phyloP scores from a whole-genome alignment of 1,140 invertebrate genomes.

The Caenorhabditis briggsae region DNA sequence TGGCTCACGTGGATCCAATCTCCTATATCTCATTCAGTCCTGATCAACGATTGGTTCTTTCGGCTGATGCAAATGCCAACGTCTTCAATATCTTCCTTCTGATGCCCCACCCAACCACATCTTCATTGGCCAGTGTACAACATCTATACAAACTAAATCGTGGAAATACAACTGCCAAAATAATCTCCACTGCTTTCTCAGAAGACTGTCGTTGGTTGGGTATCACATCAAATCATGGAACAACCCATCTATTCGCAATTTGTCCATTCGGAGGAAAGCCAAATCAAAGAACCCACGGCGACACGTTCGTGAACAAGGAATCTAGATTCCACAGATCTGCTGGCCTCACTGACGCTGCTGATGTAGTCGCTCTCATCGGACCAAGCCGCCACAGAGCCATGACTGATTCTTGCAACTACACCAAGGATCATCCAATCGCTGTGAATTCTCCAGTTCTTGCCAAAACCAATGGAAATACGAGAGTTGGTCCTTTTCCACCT shows the following conservation, averaged over 20 bases:
- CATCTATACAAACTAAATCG: constrained; percentile 95
- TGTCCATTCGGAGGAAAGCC: constrained; percentile 93
- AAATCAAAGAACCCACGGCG: constrained; percentile 91
- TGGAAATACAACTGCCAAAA: constrained; percentile 82
- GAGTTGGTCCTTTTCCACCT: constrained; percentile 67
- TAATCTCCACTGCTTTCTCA: constrained; percentile 82
- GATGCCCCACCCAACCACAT: constrained; percentile 90
- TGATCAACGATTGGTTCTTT: constrained; percentile 90
- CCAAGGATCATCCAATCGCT: constrained; percentile 57
- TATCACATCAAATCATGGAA: constrained; percentile 92
- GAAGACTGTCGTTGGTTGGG: constrained; percentile 94
- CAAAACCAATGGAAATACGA: constrained; percentile 70
- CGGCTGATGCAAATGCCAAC: constrained; percentile 92
- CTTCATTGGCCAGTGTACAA: constrained; percentile 90
- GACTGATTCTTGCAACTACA: constrained; percentile 57
- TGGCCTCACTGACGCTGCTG: constrained; percentile 82
- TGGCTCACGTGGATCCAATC: constrained; percentile 90
- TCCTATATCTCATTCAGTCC: constrained; percentile 91
- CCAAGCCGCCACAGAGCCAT: constrained; percentile 19
- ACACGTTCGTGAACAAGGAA: constrained; percentile 91
- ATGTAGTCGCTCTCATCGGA: constrained; percentile 4
- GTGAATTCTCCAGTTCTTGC: constrained; percentile 48
- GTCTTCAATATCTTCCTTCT: constrained; percentile 96
- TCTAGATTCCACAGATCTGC: constrained; percentile 95
- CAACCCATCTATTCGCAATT: constrained; percentile 96